Base-by-base conservation (phyloP, 2,113 vertebrate genomes). In the Notarius quadriscutis region DNA sequence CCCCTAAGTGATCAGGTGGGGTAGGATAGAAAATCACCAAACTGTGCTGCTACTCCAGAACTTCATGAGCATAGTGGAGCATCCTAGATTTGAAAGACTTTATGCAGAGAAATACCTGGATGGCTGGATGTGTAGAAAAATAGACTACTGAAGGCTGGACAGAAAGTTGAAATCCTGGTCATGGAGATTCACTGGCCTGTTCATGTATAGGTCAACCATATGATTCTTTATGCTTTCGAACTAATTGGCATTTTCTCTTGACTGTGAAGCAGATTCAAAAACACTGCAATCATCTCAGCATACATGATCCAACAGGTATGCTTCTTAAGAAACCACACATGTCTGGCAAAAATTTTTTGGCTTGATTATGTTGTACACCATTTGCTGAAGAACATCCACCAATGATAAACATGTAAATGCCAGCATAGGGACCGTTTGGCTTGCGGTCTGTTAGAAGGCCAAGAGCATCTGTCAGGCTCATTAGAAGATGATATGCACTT, bases 401-500 rank as follows among this genome's bases (percentile, higher is more conserved):
- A 67, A 69, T 82, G 81, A 86, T 88, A 86, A 86, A 84, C 67
- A 79, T 34, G 58, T 86, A 84, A 79, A 89, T 86, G 81, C 72
- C 80, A 77, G 51, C 55, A 55, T 53, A 62, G 84, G 85, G 71
- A 85, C 75, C 67, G 41, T 89, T 86, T 89, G 79, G 65, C 72
- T 88, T 88, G 83, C 57, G 77, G 77, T 86, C 72, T 83, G 50
- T 85, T 71, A 50, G 71, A 84, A 84, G 72, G 69, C 71, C 81
- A 83, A 62, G 27, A 25, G 79, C 75, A 82, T 89, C 84, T 89
- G 88, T 89, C 72, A 86, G 81, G 69, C 80, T 89, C 85, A 86
- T 89, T 89, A 86, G 60, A 89, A 89, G 88, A 86, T 89, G 80
- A 89, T 83, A 89, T 84, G 88, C 74, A 60, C 84, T 77, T 75